Conservation (phyloP, 2,888 invertebrate genomes). For the Herminia tarsipennalis region DNA sequence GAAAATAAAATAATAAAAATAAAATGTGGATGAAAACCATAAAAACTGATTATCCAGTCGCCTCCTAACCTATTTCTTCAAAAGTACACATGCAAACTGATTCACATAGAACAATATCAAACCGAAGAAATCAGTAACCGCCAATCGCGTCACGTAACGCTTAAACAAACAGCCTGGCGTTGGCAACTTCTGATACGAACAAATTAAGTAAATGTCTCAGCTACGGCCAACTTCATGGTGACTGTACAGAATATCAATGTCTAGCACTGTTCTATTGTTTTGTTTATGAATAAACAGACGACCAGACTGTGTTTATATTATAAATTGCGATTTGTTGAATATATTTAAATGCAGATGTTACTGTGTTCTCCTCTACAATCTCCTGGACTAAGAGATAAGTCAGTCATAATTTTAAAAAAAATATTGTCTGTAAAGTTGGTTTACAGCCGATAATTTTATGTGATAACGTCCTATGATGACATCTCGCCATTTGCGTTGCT, state of each 20-base stretch:
- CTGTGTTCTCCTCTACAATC: not conserved
- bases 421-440: no score
- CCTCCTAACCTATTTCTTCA: no score
- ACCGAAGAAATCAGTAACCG: conserved; percentile 25
- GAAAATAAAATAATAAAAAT: no score
- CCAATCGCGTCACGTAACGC: conserved; percentile 57
- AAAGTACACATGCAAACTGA: no score
- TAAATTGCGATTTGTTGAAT: conserved; percentile 34
- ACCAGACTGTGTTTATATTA: conserved; percentile 33
- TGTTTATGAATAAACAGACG: conserved; percentile 26
- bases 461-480: no score
- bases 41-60: no score
- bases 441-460: no score
- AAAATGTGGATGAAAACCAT: no score
- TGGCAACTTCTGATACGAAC: conserved; percentile 43
- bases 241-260: conserved; percentile 60
- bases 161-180: conserved; percentile 53
- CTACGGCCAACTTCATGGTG: conserved; percentile 49
- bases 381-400: no score
- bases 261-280: conserved; percentile 42
- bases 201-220: conserved; percentile 47
- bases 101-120: no score
- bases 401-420: no score
- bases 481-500: no score
- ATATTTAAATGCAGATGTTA: conserved; percentile 10